These are phyloP conservation scores for Cydia amplana DNA, from an alignment of 1,140 invertebrate genomes.

Conservation along the genomic window DNA sequence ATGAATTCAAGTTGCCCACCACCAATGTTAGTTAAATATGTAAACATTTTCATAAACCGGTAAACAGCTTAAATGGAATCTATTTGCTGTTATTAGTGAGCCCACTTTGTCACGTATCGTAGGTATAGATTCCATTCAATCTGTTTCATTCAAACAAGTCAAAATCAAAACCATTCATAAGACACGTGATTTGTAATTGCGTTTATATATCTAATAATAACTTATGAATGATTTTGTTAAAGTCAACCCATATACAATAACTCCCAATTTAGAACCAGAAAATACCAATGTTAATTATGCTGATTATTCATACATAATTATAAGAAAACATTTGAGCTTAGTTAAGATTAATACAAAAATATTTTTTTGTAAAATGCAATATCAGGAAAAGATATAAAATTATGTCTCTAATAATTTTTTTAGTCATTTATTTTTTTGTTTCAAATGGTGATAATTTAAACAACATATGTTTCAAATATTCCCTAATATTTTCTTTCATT, in stretches of 20 bases:
- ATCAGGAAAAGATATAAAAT: conserved; percentile 39
- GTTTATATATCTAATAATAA: not conserved
- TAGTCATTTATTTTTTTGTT: no score
- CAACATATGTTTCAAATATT: no score
- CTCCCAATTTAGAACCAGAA: conserved; percentile 25
- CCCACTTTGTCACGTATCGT: not conserved
- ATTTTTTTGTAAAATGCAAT: conserved; percentile 40
- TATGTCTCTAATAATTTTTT: no score
- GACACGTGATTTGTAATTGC: not conserved
- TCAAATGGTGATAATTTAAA: no score
- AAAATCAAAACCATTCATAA: conserved; percentile 36
- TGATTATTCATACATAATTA: not conserved
- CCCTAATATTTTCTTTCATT: conserved; percentile 26
- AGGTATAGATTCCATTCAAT: conserved; percentile 18
- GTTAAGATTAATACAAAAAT: conserved; percentile 21
- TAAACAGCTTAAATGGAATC: conserved; percentile 25
- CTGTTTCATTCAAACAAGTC: conserved; percentile 30
- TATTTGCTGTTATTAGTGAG: not conserved
- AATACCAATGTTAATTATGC: conserved; percentile 15
- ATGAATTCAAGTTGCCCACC: conserved; percentile 49
- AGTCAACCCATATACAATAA: not conserved
- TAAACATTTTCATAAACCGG: conserved; percentile 48
- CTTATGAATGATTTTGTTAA: conserved; percentile 13
- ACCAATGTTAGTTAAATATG: conserved; percentile 48
- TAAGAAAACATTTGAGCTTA: conserved; percentile 33